Base-by-base conservation (phyloP, 1,140 invertebrate genomes). In the Drosophila seguyi region DNA sequence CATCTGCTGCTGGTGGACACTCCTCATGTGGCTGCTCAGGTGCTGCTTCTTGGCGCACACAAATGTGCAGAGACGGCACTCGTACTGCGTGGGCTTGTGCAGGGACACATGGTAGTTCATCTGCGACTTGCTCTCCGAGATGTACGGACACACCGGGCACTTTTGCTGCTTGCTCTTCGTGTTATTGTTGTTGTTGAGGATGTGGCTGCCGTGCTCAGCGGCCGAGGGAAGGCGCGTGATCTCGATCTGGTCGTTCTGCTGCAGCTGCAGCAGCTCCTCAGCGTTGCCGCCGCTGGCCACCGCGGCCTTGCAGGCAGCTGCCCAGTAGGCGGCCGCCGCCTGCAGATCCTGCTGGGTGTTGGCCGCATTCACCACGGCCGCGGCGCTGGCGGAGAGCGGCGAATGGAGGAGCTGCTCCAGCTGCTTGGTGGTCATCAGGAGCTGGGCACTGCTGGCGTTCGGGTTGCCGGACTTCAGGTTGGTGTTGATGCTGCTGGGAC, bases 21-120 rank as follows among this genome's bases (percentile, higher is more conserved):
- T 93, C 34, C 95, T 94, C 50, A 95, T 95, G 92, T 97, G 97
- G 3, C 78, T 97, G 95, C 92, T 96, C 94, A 98, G 93, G 14
- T 97, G 93, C 83, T 97, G 95, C 45, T 95, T 94, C 91, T 96
- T 96, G 31, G 95, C 96, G 1, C 97, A 97, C 90, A 96, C 97
- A 84, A 97, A 98, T 68, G 95, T 95, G 92, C 97, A 98, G 61
- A 95, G 93, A 1, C 94, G 94, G 92, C 97, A 98, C 91, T 97
- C 96, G 92, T 96, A 97, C 56, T 95, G 94, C 11, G 94, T 93
- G 7, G 96, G 94, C 42, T 96, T 94, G 88, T 98, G 97, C 85
- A 98, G 96, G 90, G 98, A 96, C 77, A 96, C 96, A 79, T 98
- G 97, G 91, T 97, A 97, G 73, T 96, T 94, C 82, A 95, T 97